Conservation (phyloP, 1,140 invertebrate species). For the Hyposmocoma kahamanoa region DNA sequence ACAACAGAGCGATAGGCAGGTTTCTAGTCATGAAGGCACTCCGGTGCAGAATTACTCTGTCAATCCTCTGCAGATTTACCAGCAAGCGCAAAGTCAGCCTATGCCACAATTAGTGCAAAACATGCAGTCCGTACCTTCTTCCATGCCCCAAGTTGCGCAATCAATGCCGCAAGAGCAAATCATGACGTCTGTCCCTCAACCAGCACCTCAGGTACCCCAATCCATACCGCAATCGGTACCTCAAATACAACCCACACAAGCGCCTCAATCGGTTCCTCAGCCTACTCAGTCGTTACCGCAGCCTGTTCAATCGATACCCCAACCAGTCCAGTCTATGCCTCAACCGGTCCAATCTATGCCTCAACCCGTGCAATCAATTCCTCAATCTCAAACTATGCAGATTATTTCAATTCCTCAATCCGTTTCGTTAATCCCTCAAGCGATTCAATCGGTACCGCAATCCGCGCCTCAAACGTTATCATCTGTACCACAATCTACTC, state of each 20-base stretch:
- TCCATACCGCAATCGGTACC: constrained; percentile 20
- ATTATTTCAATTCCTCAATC: constrained; percentile 4
- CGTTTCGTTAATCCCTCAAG: constrained; percentile 7
- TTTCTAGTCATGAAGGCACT: constrained; percentile 73
- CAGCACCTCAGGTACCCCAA: constrained; percentile 15
- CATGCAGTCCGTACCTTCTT: constrained; percentile 16
- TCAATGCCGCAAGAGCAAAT: constrained; percentile 12
- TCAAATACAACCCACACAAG: constrained; percentile 27
- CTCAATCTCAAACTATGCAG: constrained; percentile 7
- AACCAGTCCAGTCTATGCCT: constrained; percentile 10
- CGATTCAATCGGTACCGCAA: not conserved
- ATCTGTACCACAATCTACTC: not conserved
- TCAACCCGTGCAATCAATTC: constrained; percentile 12
- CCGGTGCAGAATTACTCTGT: constrained; percentile 64
- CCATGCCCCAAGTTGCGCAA: constrained; percentile 20
- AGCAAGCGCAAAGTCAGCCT: constrained; percentile 34
- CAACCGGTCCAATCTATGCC: constrained; percentile 13
- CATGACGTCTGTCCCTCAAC: constrained; percentile 7
- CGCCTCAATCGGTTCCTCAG: constrained; percentile 20
- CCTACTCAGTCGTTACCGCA: constrained; percentile 21
- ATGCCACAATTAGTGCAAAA: constrained; percentile 35
- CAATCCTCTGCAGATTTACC: constrained; percentile 64
- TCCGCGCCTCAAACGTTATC: not conserved
- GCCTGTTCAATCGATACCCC: constrained; percentile 10
- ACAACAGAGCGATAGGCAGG: constrained; percentile 61